Evolutionary conservation across 2,113 vertebrate species (phyloP).

Genomic region (Burhinus oedicnemus): DNA sequence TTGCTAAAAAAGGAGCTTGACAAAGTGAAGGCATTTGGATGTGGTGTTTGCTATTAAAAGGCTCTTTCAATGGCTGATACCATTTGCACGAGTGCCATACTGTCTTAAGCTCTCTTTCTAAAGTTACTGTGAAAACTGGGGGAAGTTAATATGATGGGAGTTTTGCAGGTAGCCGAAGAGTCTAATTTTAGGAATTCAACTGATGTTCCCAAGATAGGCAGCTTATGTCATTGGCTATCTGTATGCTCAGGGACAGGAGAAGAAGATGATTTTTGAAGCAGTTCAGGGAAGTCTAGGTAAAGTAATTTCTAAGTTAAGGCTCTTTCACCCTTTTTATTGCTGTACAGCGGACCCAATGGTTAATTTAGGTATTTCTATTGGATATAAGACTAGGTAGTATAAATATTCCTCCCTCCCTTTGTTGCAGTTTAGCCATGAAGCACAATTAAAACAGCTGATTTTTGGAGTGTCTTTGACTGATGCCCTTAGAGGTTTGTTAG

Average conservation of each 20-base stretch:
- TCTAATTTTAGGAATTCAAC: neutral
- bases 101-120: neutral
- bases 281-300: neutral
- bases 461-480: neutral
- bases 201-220: neutral
- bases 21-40: neutral
- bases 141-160: neutral
- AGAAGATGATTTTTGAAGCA: neutral
- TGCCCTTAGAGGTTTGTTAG: neutral
- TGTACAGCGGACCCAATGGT: neutral
- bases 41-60: neutral
- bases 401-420: neutral
- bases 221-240: neutral
- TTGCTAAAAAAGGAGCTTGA: neutral
- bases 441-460: neutral
- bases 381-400: neutral
- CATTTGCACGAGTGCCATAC: fast-evolving
- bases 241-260: neutral
- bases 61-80: neutral
- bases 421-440: neutral
- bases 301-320: neutral
- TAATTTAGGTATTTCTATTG: neutral
- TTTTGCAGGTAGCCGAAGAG: neutral
- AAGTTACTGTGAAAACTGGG: neutral
- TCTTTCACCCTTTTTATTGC: neutral